These are phyloP conservation scores for Nycteola revayana DNA, from an alignment of 2,888 invertebrate genomes.

Conservation along the genomic window DNA sequence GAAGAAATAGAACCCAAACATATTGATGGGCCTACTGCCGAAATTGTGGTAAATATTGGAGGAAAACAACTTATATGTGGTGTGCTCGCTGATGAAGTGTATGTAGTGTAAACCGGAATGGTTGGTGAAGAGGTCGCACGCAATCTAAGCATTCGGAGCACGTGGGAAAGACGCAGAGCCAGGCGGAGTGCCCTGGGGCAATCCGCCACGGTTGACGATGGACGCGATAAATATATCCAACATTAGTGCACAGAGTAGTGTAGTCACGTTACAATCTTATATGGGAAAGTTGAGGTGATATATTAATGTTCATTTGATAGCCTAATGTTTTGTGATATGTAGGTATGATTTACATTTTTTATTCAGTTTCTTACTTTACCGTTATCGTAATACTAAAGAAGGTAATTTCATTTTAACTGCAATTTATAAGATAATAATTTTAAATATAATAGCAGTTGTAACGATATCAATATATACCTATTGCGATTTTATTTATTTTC, in stretches of 20 bases:
- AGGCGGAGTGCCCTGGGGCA: constrained; percentile 72
- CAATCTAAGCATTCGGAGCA: constrained; percentile 78
- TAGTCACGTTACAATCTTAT: constrained; percentile 44
- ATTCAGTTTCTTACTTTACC: too few species aligned
- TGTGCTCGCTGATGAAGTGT: constrained; percentile 41
- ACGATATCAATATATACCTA: too few species aligned
- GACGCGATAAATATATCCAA: constrained; percentile 74
- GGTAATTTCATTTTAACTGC: too few species aligned
- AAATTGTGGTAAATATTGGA: constrained; percentile 24
- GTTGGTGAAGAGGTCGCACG: constrained; percentile 73
- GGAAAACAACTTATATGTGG: constrained; percentile 29
- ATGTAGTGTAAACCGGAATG: constrained; percentile 52
- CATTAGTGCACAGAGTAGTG: constrained; percentile 69
- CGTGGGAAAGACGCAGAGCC: constrained; percentile 71
- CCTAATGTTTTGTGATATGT: too few species aligned
- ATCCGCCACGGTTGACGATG: constrained; percentile 76
- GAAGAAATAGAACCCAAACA: constrained; percentile 34
- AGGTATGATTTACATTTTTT: too few species aligned
- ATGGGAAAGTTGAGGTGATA: constrained; percentile 11
- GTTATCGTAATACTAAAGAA: too few species aligned
- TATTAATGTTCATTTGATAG: too few species aligned
- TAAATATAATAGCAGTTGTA: too few species aligned
- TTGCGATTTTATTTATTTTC: too few species aligned
- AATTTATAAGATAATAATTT: too few species aligned
- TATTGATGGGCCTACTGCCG: constrained; percentile 36